phyloP scores from a whole-genome alignment of 2,113 vertebrate genomes.

The Talpa occidentalis region DNA sequence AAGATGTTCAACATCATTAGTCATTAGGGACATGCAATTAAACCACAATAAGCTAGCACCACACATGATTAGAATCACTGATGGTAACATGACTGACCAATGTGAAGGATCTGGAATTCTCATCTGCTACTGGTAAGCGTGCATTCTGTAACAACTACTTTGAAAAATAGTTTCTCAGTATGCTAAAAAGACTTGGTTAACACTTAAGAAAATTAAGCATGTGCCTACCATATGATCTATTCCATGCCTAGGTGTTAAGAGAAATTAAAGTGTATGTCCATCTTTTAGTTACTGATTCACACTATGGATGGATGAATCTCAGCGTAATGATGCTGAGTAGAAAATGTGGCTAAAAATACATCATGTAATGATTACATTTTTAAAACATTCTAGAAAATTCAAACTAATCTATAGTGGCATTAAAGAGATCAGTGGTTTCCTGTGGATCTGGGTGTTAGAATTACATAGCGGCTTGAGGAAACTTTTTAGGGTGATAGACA shows the following conservation, averaged over 20 bases:
- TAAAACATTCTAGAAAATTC: conserved; percentile 1
- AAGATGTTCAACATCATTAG: not conserved
- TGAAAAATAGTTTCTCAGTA: not conserved
- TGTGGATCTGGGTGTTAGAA: not conserved
- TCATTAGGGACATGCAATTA: not conserved
- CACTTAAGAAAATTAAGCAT: not conserved
- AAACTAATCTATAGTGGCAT: not conserved
- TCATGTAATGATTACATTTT: not conserved
- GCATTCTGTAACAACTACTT: not conserved
- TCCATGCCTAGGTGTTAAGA: not conserved
- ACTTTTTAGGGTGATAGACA: not conserved
- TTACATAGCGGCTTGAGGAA: not conserved
- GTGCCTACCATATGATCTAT: not conserved
- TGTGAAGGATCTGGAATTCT: not conserved
- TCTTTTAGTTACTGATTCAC: not conserved
- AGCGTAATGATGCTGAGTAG: not conserved
- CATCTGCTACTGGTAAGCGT: not conserved
- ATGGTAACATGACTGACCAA: not conserved
- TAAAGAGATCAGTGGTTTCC: not conserved
- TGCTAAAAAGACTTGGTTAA: not conserved
- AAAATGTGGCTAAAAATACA: not conserved
- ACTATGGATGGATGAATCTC: not conserved
- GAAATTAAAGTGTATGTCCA: not conserved
- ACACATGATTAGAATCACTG: not conserved
- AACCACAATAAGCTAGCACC: not conserved